phyloP scores from a whole-genome alignment of 2,113 vertebrate genomes.

The Myotis davidii region DNA sequence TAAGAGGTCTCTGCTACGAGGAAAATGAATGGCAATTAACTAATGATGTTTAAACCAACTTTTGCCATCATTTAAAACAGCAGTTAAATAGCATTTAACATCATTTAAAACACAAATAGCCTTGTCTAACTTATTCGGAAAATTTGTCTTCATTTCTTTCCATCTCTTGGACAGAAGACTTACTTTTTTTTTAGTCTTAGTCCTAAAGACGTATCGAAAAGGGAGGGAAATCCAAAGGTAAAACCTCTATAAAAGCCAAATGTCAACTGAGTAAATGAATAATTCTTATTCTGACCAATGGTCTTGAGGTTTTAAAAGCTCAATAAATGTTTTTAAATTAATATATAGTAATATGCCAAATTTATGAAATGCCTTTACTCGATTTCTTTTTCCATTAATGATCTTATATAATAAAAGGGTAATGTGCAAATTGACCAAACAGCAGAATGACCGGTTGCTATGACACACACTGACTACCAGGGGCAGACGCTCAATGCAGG shows the following conservation, averaged over 20 bases:
- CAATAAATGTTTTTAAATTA: neutral
- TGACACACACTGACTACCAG: no score
- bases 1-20: neutral
- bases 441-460: no score
- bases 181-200: neutral
- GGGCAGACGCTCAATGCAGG: no score
- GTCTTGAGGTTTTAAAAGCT: neutral
- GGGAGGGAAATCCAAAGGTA: neutral
- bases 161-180: neutral
- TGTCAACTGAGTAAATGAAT: neutral
- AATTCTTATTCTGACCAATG: neutral
- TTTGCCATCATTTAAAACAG: neutral
- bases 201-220: slow-evolving; percentile 4
- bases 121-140: neutral
- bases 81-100: neutral
- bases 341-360: neutral
- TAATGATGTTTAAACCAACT: neutral
- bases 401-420: neutral
- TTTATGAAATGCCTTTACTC: neutral
- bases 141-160: slow-evolving; percentile 5
- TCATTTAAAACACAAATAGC: neutral
- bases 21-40: neutral
- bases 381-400: neutral
- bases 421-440: no score
- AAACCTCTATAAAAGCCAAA: neutral